phyloP scores from a whole-genome alignment of 2,888 invertebrate species.

The Caenorhabditis sp. region DNA sequence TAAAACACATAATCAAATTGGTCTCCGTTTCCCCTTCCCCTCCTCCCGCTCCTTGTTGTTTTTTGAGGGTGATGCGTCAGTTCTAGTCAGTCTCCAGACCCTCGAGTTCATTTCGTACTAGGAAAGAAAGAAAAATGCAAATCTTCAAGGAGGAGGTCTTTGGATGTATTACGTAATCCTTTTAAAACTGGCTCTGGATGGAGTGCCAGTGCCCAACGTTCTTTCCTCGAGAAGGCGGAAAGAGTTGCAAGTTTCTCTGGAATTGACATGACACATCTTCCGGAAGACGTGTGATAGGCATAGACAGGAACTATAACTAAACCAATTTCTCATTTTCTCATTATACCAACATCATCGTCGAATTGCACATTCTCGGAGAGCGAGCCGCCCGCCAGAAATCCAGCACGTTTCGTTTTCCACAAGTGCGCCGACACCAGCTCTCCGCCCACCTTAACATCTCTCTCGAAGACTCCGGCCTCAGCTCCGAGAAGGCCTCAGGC shows the following conservation, averaged over 20 bases:
- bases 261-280: conserved; percentile 33
- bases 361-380: too few relatives aligned
- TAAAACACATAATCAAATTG: conserved; percentile 38
- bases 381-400: not conserved
- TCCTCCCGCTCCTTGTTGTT: conserved; percentile 1
- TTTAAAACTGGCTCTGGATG: too few relatives aligned
- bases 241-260: conserved; percentile 16
- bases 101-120: conserved; percentile 9
- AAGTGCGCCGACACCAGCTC: conserved; percentile 6
- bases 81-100: conserved; percentile 27
- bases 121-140: not conserved
- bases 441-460: conserved; percentile 34
- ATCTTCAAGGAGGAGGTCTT: not conserved
- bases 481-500: conserved; percentile 1
- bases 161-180: conserved; percentile 11
- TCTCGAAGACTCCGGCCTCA: not conserved
- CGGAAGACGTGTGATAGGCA: not conserved
- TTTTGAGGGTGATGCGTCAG: conserved; percentile 37
- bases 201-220: too few relatives aligned
- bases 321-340: conserved; percentile 34
- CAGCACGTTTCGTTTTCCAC: conserved; percentile 14
- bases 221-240: not conserved
- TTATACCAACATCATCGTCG: too few relatives aligned
- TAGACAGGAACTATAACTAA: conserved; percentile 28
- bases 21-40: not conserved